phyloP scores from a whole-genome alignment of 2,888 invertebrate genomes.

The Ochropleura plecta region DNA sequence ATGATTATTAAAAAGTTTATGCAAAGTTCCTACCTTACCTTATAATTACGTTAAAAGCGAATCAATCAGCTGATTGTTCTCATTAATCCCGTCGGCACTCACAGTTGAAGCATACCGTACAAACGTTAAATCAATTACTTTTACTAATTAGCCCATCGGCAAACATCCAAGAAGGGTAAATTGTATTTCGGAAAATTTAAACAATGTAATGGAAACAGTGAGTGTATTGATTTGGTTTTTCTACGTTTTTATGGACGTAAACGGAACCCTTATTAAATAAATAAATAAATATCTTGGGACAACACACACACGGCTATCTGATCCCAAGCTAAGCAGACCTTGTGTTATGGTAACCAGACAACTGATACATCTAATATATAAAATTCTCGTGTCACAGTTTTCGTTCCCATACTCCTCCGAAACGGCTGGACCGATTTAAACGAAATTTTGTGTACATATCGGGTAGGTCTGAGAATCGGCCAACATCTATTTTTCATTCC shows the following conservation, averaged over 20 bases:
- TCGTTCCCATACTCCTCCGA: too few relatives aligned
- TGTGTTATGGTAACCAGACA: too few relatives aligned
- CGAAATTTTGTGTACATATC: too few relatives aligned
- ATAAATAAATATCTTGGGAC: too few relatives aligned
- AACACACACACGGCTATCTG: too few relatives aligned
- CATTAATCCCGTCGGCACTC: conserved; percentile 9
- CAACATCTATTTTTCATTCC: too few relatives aligned
- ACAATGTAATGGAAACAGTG: conserved; percentile 14
- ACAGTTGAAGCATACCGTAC: conserved; percentile 6
- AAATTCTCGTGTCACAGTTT: too few relatives aligned
- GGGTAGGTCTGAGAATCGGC: too few relatives aligned
- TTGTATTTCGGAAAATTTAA: conserved; percentile 17
- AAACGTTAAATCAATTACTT: conserved; percentile 26
- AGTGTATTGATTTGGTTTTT: neutral
- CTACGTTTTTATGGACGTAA: neutral
- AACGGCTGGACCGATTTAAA: too few relatives aligned
- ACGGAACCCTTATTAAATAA: too few relatives aligned
- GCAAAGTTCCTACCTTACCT: neutral
- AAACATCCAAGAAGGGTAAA: neutral
- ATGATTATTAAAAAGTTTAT: neutral
- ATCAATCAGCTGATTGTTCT: conserved; percentile 41
- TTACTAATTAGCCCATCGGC: conserved; percentile 32
- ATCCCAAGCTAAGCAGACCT: too few relatives aligned
- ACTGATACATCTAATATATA: too few relatives aligned
- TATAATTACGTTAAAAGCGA: conserved; percentile 19